Conservation (phyloP, 2,888 invertebrate species). For the Dioctria rufipes region DNA sequence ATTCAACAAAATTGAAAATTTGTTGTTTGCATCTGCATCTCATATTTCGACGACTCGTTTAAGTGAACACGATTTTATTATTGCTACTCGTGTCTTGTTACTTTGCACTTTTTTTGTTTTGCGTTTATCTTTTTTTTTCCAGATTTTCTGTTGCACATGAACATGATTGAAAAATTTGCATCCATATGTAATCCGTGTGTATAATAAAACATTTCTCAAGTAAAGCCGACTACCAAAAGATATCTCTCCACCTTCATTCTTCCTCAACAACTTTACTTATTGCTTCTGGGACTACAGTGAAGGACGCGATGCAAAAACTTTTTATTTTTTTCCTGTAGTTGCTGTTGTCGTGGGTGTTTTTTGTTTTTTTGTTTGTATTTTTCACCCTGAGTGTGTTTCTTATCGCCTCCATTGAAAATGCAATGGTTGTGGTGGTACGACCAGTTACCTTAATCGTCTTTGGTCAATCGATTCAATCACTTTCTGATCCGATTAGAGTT, state of each 20-base stretch:
- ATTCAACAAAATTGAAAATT: conserved; percentile 45
- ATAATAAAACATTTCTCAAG: conserved; percentile 12
- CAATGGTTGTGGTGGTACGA: conserved; percentile 4
- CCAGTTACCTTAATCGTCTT: conserved; percentile 41
- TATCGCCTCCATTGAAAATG: conserved; percentile 12
- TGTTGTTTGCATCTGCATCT: conserved; percentile 40
- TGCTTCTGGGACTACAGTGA: conserved; percentile 42
- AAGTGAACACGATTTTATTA: too few species aligned
- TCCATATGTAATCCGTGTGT: conserved; percentile 8
- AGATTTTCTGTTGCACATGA: conserved; percentile 13
- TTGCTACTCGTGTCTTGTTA: not conserved
- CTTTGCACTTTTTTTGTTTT: conserved; percentile 10
- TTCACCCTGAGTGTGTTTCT: not conserved
- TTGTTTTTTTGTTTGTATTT: not conserved
- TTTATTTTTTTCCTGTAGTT: conserved; percentile 8
- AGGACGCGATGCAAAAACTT: not conserved
- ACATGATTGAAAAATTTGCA: conserved; percentile 47
- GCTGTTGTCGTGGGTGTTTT: not conserved
- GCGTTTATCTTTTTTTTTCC: not conserved
- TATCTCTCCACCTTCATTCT: conserved; percentile 7
- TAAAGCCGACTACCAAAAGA: not conserved
- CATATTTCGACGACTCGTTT: conserved; percentile 26
- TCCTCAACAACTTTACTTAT: not conserved
- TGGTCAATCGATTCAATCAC: conserved; percentile 27
- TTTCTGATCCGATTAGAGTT: conserved; percentile 18